Evolutionary conservation across 2,113 vertebrate genomes (phyloP), one percentile per base, ranked within the genome.

Genomic region (Austrofundulus limnaeus): DNA sequence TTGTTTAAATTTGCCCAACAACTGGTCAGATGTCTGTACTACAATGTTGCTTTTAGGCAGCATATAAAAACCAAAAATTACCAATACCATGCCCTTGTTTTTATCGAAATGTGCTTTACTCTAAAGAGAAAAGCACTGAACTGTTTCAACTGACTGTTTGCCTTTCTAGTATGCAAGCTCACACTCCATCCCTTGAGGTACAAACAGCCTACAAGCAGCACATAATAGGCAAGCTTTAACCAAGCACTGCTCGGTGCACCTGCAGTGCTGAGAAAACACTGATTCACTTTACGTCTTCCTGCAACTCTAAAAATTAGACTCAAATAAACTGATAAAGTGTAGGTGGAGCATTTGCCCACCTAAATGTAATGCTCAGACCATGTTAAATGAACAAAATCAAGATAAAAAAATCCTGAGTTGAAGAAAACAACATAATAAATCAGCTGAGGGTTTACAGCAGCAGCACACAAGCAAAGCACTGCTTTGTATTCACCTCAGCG

Each of bases 401-500:
- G 9, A 43, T 43, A 43, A 64, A 42, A 77, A 54, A 66, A 34
- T 31, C 17, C 45, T 62, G 11, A 39, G 41, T 58, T 57, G n/a
- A 49, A 68, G 63, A 25, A 34, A 54, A 41, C 48, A 50, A 60
- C 55, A 47, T 2, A 16, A 73, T 51, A 46, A 42, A 72, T 79
- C 61, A 72, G 60, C 56, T 38, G 75, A 16, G 49, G 14, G 13
- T 61, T 63, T 46, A 54, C 47, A 68, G 25, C 66, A 42, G 57
- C 34, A 31, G 31, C 21, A 34, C 56, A 51, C 21, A 9, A 41
- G 65, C 60, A 59, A 37, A 68, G 52, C 7, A 39, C 66, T 77
- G 77, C 66, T 85, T 77, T 72, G 76, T 66, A 78, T 84, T 77
- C 70, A 67, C 60, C 68, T 70, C 76, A 45, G 73, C 16, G 66